Conservation (phyloP, 2,113 vertebrate genomes). For the Antechinus flavipes region DNA sequence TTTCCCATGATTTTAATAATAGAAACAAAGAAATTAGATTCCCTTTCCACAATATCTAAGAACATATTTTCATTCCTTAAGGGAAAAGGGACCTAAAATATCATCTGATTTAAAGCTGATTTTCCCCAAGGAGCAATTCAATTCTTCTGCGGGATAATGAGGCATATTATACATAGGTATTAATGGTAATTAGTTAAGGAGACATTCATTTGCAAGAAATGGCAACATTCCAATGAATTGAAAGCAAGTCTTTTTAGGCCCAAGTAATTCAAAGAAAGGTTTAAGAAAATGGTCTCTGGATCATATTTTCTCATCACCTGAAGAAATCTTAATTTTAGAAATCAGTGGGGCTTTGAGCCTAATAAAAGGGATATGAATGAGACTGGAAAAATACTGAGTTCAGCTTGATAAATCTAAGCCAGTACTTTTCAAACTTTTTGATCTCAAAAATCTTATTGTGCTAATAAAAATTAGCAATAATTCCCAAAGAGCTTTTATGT, state of each 20-base stretch:
- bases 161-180: background rate
- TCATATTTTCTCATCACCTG: background rate
- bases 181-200: background rate
- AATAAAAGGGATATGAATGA: background rate
- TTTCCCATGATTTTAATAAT: slow-evolving; percentile 5
- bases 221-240: background rate
- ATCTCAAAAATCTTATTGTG: background rate
- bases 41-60: slow-evolving; percentile 14
- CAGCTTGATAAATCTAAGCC: background rate
- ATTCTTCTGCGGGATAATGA: slow-evolving; percentile 10
- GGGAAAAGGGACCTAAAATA: background rate
- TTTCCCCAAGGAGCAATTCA: background rate
- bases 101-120: background rate
- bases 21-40: background rate
- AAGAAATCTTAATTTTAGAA: background rate
- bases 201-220: slow-evolving; percentile 16
- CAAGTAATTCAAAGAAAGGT: slow-evolving; percentile 17
- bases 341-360: slow-evolving; percentile 1
- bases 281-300: background rate
- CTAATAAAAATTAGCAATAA: background rate
- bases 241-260: background rate
- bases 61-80: background rate
- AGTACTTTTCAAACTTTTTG: background rate
- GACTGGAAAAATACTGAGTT: background rate
- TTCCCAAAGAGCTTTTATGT: background rate